Evolutionary conservation across 2,888 invertebrate species (phyloP).

Genomic region (Vanessa cardui): DNA sequence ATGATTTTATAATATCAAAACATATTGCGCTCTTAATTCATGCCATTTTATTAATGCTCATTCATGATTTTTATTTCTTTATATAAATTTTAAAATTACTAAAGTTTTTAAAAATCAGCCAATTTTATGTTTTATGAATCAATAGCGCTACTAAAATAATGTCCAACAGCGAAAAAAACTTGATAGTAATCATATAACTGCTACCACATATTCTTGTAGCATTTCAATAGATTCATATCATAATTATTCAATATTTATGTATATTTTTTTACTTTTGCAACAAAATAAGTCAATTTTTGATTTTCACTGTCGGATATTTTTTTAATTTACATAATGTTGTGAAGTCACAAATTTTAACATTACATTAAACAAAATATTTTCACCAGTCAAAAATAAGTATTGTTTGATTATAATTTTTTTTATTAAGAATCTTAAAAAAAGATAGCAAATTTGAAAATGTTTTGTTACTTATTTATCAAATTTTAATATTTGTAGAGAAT

Average conservation of each 20-base stretch:
- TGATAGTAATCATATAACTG: background rate
- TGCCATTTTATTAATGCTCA: too few species aligned
- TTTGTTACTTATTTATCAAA: conserved; percentile 1
- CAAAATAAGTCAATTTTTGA: background rate
- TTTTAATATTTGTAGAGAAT: conserved; percentile 39
- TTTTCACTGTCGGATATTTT: conserved; percentile 10
- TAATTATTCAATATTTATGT: too few species aligned
- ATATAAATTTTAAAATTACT: background rate
- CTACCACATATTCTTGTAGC: background rate
- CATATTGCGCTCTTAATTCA: conserved; percentile 45
- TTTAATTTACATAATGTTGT: too few species aligned
- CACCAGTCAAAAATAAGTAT: background rate
- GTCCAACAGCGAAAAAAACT: conserved; percentile 31
- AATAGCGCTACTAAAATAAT: conserved; percentile 32
- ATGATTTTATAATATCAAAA: conserved; percentile 4
- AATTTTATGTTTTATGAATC: conserved; percentile 24
- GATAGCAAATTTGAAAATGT: background rate
- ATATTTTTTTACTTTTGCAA: too few species aligned
- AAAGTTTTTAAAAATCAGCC: too few species aligned
- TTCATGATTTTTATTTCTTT: background rate
- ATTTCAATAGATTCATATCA: background rate
- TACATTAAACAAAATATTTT: conserved; percentile 8
- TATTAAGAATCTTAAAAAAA: too few species aligned
- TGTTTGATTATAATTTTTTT: too few species aligned
- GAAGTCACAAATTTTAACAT: background rate